Evolutionary conservation across 2,888 invertebrate species (phyloP).

Genomic region (Dichetophora obliterata): DNA sequence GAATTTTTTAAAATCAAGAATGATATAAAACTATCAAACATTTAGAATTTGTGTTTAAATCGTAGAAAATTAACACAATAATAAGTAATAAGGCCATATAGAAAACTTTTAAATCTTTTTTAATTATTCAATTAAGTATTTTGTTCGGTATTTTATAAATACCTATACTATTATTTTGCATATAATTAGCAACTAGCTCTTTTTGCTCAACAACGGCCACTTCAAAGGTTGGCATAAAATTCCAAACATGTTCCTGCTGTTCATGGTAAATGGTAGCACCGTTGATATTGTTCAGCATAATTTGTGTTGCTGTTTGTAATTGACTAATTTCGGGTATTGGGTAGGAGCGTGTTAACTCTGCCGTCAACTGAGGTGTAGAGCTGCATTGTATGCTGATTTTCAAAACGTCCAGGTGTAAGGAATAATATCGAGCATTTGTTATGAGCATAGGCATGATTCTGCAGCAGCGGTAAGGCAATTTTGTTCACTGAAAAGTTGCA

Average conservation of each 20-base stretch:
- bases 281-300: conserved; percentile 49
- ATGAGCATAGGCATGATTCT: conserved; percentile 80
- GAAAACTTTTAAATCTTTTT: too few species aligned
- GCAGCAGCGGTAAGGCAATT: conserved; percentile 75
- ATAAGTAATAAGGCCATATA: too few species aligned
- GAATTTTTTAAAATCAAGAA: too few species aligned
- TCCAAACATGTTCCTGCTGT: conserved; percentile 78
- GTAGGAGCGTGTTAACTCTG: conserved; percentile 54
- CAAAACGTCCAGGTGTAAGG: conserved; percentile 88
- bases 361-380: conserved; percentile 69
- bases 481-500: too few species aligned
- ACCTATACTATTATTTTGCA: conserved; percentile 10
- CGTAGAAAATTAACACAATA: too few species aligned
- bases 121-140: too few species aligned
- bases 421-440: conserved; percentile 89
- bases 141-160: neutral
- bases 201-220: conserved; percentile 79
- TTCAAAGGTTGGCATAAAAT: conserved; percentile 87
- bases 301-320: conserved; percentile 50
- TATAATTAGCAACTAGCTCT: conserved; percentile 27
- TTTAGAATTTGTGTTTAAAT: too few species aligned
- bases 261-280: conserved; percentile 62
- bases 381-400: conserved; percentile 91
- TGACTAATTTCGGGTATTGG: conserved; percentile 48
- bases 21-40: too few species aligned